Conservation (phyloP, 2,113 vertebrate species). For the Rhynchomys soricoides region DNA sequence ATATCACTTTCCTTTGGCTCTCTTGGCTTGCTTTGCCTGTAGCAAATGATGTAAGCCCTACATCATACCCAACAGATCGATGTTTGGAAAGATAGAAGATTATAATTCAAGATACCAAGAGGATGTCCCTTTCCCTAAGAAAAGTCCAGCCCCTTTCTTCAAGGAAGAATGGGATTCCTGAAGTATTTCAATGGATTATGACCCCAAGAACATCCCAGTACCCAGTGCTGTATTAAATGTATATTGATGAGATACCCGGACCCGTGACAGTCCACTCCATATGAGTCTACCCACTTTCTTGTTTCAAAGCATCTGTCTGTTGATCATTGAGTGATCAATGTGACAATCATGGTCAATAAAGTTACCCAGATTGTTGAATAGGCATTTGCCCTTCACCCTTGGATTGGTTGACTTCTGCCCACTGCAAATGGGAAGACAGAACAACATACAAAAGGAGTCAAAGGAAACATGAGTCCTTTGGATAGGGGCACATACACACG, state of each 20-base stretch:
- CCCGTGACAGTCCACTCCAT: not conserved
- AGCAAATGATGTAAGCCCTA: conserved; percentile 9
- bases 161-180: not conserved
- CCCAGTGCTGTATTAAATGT: not conserved
- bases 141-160: not conserved
- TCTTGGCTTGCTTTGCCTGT: not conserved
- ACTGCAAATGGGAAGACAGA: not conserved
- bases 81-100: conserved; percentile 20
- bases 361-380: not conserved
- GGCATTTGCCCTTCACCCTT: not conserved
- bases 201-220: not conserved
- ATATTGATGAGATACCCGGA: not conserved
- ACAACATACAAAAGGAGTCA: not conserved
- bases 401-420: conserved; percentile 59
- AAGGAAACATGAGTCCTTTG: not conserved
- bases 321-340: conserved; percentile 40
- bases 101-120: not conserved
- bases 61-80: not conserved
- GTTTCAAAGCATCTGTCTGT: conserved; percentile 47
- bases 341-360: conserved; percentile 55
- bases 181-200: not conserved
- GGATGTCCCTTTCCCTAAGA: not conserved
- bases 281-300: not conserved
- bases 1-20: not conserved
- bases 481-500: not conserved